Percentiles rank a stretch among this genome's conserved stretches.
phyloP scores from a whole-genome alignment of 1,140 invertebrate species.

The Apis mellifera region Amel_HAv3.1 CM009934.2:2285501-2286000 shows the following conservation, averaged over 20 bases:
- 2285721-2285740: background rate
- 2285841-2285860: no score
- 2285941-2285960: no score
- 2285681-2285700: background rate
- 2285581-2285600: slow-evolving; percentile 38
- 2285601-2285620: slow-evolving; percentile 26
- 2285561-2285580: slow-evolving; percentile 19
- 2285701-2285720: background rate
- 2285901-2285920: no score
- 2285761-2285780: no score
- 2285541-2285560: slow-evolving; percentile 48
- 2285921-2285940: no score
- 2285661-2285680: background rate
- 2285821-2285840: no score
- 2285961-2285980: no score
- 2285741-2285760: background rate
- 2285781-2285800: no score
- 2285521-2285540: slow-evolving; percentile 1
- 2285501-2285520: background rate
- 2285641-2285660: background rate
- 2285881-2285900: no score
- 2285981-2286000: no score
- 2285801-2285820: no score
- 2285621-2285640: background rate
- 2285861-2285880: no score